Evolutionary conservation across 2,113 vertebrate species (phyloP).

Genomic region (Melanerpes formicivorus): DNA sequence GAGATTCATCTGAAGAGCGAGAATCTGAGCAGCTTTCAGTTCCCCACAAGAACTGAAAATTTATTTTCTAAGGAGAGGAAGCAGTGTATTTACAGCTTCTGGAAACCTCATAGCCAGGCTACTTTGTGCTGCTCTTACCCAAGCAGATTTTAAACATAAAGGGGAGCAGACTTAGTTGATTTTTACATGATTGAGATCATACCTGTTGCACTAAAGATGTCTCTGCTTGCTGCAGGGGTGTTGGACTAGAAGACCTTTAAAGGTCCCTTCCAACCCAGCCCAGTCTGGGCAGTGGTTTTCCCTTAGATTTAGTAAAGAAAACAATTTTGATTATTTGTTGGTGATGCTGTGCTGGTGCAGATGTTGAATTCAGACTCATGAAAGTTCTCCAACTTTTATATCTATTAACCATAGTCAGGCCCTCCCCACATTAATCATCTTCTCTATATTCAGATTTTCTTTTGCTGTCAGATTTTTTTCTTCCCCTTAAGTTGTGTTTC

Average conservation of each 20-base stretch:
- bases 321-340: background rate
- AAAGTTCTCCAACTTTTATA: background rate
- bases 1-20: background rate
- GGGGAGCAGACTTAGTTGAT: background rate
- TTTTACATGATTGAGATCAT: accelerated
- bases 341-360: background rate
- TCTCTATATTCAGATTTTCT: background rate
- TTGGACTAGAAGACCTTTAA: no score
- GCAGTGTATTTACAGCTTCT: no score
- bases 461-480: background rate
- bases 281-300: background rate
- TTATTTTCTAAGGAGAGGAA: background rate
- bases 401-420: background rate
- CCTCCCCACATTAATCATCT: background rate
- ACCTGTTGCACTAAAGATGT: no score
- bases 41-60: background rate
- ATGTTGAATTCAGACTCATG: background rate
- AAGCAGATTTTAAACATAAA: background rate
- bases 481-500: background rate
- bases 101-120: background rate
- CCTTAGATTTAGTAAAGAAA: background rate
- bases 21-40: background rate
- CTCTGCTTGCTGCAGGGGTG: no score
- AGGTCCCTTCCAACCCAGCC: no score
- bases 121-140: background rate